Percentiles rank a stretch among this genome's conserved stretches.
These are phyloP conservation scores for Machaerirhynchus nigripectus DNA, from an alignment of 2,113 vertebrate genomes.

Conservation along the genomic window DNA sequence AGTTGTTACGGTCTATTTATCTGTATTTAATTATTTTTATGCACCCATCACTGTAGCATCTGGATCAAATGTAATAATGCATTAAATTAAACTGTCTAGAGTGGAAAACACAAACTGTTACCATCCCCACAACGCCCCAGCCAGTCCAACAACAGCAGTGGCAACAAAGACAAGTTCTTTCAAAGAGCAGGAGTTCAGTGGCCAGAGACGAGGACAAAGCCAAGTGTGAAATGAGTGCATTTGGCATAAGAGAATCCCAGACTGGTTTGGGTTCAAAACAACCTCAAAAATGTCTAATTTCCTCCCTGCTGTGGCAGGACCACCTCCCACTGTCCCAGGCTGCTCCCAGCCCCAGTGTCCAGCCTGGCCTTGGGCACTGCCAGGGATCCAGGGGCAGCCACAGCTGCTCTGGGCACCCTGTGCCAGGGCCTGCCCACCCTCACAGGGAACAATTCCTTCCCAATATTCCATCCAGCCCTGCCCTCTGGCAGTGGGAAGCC, in stretches of 20 bases:
- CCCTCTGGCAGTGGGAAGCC: not conserved
- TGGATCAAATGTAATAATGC: constrained; percentile 54
- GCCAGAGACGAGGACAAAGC: not conserved
- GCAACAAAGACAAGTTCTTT: not conserved
- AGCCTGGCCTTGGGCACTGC: not conserved
- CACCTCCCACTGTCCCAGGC: not conserved
- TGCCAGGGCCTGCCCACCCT: not conserved
- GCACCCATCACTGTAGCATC: constrained; percentile 29
- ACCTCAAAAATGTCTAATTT: not conserved
- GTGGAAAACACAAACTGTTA: constrained; percentile 26
- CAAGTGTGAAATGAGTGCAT: fast-evolving
- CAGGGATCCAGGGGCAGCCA: not conserved
- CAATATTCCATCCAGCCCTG: fast-evolving
- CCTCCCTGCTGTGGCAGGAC: not conserved
- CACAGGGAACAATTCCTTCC: not conserved
- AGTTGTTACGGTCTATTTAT: not conserved
- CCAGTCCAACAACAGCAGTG: not conserved
- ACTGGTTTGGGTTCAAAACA: not conserved
- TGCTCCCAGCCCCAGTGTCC: not conserved
- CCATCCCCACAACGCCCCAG: not conserved
- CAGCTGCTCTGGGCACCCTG: not conserved
- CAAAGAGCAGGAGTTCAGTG: fast-evolving
- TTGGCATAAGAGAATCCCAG: fast-evolving
- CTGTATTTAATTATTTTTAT: constrained; percentile 64
- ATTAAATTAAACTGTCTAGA: constrained; percentile 49